These are phyloP conservation scores for Neolamprologus caudopunctatus DNA, from an alignment of 2,113 vertebrate species.

Conservation along the genomic window DNA sequence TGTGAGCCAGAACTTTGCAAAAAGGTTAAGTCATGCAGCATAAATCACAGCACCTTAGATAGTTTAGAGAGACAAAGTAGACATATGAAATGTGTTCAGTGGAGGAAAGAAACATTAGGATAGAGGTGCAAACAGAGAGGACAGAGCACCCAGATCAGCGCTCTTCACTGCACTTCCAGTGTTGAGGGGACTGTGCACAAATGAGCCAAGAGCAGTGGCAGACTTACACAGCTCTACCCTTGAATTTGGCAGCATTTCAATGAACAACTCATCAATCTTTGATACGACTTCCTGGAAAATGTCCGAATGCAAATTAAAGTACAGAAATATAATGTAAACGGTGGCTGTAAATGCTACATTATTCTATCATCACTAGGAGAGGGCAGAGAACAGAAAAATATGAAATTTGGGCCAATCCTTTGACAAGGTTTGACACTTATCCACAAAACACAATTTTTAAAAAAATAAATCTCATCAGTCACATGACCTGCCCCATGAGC, in stretches of 20 bases:
- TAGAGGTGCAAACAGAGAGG: neutral
- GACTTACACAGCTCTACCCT: neutral
- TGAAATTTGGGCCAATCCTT: neutral
- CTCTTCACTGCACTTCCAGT: neutral
- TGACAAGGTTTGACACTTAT: neutral
- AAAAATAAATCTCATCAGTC: neutral
- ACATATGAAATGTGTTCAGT: neutral
- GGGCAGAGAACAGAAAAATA: neutral
- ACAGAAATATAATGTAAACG: neutral
- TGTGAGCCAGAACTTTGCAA: neutral
- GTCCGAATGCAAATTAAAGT: neutral
- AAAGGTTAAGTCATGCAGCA: neutral
- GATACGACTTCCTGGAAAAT: neutral
- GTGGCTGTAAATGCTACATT: neutral
- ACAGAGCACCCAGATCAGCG: neutral
- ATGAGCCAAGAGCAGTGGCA: neutral
- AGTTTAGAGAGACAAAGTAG: neutral
- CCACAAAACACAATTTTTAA: neutral
- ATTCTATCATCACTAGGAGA: neutral
- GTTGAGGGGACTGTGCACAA: neutral
- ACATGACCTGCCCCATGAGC: accelerated
- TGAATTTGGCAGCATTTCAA: neutral
- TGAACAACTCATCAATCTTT: neutral
- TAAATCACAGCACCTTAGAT: neutral
- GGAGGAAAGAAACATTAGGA: neutral